Percentiles rank a stretch among this genome's conserved stretches.
Evolutionary conservation across 2,113 vertebrate genomes (phyloP).

Genomic region (Zootoca vivipara): DNA sequence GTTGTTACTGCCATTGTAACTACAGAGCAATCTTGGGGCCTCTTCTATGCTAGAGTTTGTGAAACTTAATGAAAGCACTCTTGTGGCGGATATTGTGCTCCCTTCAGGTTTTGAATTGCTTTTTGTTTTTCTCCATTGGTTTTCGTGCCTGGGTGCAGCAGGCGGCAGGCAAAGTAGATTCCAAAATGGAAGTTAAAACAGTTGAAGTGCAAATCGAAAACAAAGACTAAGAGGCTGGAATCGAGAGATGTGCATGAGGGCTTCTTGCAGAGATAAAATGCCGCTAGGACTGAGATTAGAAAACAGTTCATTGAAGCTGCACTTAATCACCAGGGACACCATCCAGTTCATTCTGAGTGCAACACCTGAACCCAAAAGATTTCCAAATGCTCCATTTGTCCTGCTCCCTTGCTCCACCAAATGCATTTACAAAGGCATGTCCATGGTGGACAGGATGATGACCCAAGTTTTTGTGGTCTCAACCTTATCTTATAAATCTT

Average conservation of each 20-base stretch:
- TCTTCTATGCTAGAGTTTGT: not conserved
- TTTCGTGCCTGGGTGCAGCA: not conserved
- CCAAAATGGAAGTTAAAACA: conserved; percentile 12
- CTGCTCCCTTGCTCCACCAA: not conserved
- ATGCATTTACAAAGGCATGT: not conserved
- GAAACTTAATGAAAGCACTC: not conserved
- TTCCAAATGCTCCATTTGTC: not conserved
- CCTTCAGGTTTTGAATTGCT: conserved; percentile 2
- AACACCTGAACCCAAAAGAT: not conserved
- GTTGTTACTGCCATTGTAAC: not conserved
- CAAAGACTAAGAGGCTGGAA: not conserved
- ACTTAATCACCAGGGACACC: not conserved
- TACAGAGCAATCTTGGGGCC: not conserved
- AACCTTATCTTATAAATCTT: not conserved
- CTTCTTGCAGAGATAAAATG: not conserved
- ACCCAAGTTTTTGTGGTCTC: not conserved
- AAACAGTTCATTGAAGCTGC: conserved; percentile 1
- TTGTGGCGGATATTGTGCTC: not conserved
- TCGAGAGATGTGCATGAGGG: not conserved
- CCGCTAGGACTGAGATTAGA: not conserved
- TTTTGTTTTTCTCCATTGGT: not conserved
- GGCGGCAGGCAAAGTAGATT: not conserved
- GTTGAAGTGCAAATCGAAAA: conserved; percentile 16
- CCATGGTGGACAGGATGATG: too few relatives aligned
- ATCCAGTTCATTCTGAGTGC: not conserved